Evolutionary conservation across 2,797 vertebrate genomes (phyloP), one percentile per base, ranked within the genome.

Genomic region (Enteromius paludinosus): DNA sequence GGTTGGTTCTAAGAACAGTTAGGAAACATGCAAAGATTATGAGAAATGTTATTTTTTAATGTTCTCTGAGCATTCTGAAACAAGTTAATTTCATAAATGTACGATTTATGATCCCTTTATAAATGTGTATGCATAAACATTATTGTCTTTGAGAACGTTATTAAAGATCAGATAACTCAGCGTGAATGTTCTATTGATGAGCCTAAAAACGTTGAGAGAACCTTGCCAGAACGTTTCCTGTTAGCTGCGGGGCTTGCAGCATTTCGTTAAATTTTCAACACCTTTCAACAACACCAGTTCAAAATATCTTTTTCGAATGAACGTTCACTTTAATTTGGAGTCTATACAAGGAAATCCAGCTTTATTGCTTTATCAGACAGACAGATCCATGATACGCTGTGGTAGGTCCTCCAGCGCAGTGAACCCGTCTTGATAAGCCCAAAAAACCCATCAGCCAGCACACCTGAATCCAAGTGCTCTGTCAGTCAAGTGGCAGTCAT

Each of bases 401-500:
- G 30, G 47, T 73, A n/a, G 71, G 56, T 76, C 33, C 30, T 74
- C 30, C 33, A 28, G n/a, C n/a, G 23, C 71, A 56, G 30, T 56
- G 49, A 73, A 73, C 20, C 49, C 3, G 1, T 56, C 18, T 35
- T 56, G 54, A 56, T 73, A 71, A 62, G 74, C 59, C 33, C 73
- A 38, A 59, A 59, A 41, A 59, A 52, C 54, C 49, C 73, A 79
- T 59, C 23, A 69, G 47, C 25, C 25, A 65, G 72, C 54, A 38
- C 71, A 66, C 56, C 47, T 64, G 65, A 64, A 65, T 61, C 25
- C 49, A n/a, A 38, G 25, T 4, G 18, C 52, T 56, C 79, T 49
- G 83, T 71, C 82, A 73, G 59, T 52, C 25, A 84, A 49, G 62
- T 8, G 70, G 61, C 4, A 3, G 72, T 77, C 45, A 83, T 73